Base-by-base conservation (phyloP, 2,888 invertebrate genomes). In the Bugula neritina region DNA sequence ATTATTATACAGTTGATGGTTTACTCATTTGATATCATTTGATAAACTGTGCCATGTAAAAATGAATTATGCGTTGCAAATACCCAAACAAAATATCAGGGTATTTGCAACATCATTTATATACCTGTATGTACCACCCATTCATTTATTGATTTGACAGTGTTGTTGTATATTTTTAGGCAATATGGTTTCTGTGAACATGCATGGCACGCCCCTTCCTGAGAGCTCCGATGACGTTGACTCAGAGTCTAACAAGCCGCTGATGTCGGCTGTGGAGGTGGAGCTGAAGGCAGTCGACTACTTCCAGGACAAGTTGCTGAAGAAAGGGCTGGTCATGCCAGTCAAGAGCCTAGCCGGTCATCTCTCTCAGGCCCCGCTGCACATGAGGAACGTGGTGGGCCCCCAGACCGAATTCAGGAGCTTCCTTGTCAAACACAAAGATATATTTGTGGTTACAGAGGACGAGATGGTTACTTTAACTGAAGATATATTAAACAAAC, bases 261-360 rank as follows among this genome's bases (percentile, higher is more conserved):
- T 27, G 5, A 63, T 63, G 63, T 54, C 70, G 5, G 70, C 43
- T 52, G 78, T 79, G 31, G 95, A 94, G 79, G 90, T 91, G 81
- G 97, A 97, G 86, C 52, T 70, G 1, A 70, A 54, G 25, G 97
- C 99, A 73, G 95, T 97, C 80, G 93, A 95, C 82, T 99, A 97
- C 87, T 99, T 99, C 86, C 92, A 93, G 72, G 90, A 91, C 82
- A 96, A 97, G 87, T 89, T 99, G 85, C 88, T 81, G 76, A 93
- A 97, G 86, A 95, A 98, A 85, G 96, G 98, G 73, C 90, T 92
- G 76, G 93, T 95, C 70, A 94, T 99, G 76, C 97, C 96, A 1
- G 94, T 98, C 77, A 93, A 93, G 84, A 95, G 95, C 84, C 88
- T 99, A 76, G 88, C 98, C 74, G 98, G 98, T 0, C 98, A 98